Conservation (phyloP, 2,797 vertebrate species). For the Bufotes viridis region DNA sequence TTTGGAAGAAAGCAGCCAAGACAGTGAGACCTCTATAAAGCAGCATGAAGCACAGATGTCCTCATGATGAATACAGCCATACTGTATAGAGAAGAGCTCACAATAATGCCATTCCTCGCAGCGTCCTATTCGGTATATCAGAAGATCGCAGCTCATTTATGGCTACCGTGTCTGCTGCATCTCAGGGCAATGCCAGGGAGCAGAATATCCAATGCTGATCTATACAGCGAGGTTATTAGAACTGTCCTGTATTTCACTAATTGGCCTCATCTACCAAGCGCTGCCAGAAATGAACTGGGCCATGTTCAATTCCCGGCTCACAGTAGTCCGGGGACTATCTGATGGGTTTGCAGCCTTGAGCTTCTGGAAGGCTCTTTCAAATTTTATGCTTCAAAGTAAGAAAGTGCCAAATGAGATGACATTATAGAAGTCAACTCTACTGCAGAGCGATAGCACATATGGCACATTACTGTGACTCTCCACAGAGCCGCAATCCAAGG, state of each 20-base stretch:
- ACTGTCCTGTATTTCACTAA: neutral
- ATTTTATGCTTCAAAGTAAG: constrained; percentile 24
- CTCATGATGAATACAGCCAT: too few relatives aligned
- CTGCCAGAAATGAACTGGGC: neutral
- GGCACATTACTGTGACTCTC: neutral
- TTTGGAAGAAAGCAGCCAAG: too few relatives aligned
- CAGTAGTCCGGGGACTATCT: neutral
- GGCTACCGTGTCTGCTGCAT: neutral
- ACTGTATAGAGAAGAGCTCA: too few relatives aligned
- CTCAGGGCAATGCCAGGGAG: neutral
- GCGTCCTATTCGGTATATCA: neutral
- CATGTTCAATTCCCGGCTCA: neutral
- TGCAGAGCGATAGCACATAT: constrained; percentile 3
- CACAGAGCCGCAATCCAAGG: neutral
- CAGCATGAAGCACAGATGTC: too few relatives aligned
- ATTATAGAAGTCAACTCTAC: neutral
- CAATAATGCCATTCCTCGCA: neutral
- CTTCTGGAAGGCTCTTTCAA: neutral
- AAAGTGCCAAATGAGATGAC: neutral
- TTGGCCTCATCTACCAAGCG: neutral
- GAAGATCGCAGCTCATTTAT: neutral
- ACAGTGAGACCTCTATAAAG: too few relatives aligned
- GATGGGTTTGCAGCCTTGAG: neutral
- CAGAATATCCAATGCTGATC: neutral
- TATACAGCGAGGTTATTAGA: neutral